Evolutionary conservation across 2,797 vertebrate species (phyloP).

Genomic region (Pipistrellus pipistrellus): DNA sequence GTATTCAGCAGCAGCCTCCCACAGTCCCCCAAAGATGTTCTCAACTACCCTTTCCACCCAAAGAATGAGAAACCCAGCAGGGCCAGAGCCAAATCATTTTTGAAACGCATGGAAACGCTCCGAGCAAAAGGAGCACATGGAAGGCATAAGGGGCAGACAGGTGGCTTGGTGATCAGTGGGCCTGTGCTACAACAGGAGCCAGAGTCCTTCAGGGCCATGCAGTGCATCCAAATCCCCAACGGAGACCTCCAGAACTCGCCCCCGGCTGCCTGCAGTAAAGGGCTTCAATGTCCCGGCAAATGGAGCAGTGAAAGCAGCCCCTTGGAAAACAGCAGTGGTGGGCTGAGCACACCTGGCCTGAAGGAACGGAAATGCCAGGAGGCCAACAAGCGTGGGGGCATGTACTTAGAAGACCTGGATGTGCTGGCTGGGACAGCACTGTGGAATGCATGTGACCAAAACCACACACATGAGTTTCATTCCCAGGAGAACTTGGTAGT

Average conservation of each 20-base stretch:
- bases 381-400: conserved; percentile 95
- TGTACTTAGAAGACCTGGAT: conserved; percentile 97
- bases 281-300: conserved; percentile 83
- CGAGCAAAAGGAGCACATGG: conserved; percentile 90
- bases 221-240: conserved; percentile 92
- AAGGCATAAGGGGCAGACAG: conserved; percentile 88
- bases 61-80: conserved; percentile 92
- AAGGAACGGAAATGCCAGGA: conserved; percentile 92
- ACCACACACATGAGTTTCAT: conserved; percentile 93
- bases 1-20: conserved; percentile 81
- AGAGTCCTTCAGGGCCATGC: conserved; percentile 90
- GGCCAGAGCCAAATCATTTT: conserved; percentile 93
- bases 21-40: conserved; percentile 88
- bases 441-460: conserved; percentile 90
- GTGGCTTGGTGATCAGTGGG: conserved; percentile 91
- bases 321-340: conserved; percentile 91
- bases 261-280: conserved; percentile 80
- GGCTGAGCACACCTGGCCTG: conserved; percentile 91
- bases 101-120: conserved; percentile 95
- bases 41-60: conserved; percentile 86
- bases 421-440: conserved; percentile 91
- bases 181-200: conserved; percentile 94
- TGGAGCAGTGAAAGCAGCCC: conserved; percentile 92
- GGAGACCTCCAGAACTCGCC: conserved; percentile 86
- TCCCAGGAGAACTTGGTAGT: conserved; percentile 97